These are phyloP conservation scores for Rhadina sibilatrix DNA, from an alignment of 2,113 vertebrate species.

Conservation along the genomic window DNA sequence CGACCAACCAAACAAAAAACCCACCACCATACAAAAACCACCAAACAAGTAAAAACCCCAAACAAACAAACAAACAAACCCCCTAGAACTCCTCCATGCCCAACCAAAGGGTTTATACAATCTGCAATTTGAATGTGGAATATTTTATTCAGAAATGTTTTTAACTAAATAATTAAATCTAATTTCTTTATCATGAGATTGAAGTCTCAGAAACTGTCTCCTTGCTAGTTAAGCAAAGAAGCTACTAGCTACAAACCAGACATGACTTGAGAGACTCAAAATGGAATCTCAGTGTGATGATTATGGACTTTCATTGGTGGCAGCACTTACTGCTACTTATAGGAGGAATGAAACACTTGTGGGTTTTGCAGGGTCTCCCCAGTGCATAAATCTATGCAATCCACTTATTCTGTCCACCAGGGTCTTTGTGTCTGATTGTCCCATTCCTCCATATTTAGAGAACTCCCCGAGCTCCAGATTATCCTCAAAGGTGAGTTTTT, in stretches of 20 bases:
- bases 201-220: not conserved
- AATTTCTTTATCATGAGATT: not conserved
- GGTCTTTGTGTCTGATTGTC: not conserved
- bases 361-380: not conserved
- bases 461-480: not conserved
- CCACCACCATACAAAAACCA: not conserved
- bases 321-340: not conserved
- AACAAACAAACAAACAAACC: not conserved
- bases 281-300: not conserved
- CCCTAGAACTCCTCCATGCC: rapidly evolving
- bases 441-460: not conserved
- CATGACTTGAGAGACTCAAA: not conserved
- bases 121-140: not conserved
- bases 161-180: not conserved
- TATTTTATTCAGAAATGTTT: slow-evolving; percentile 21
- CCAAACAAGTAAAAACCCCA: not conserved
- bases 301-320: not conserved
- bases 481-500: not conserved
- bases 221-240: not conserved
- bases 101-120: not conserved
- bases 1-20: not conserved
- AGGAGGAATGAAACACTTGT: not conserved
- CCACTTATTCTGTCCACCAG: not conserved
- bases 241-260: not conserved
- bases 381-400: not conserved